Evolutionary conservation across 2,113 vertebrate genomes (phyloP).

Genomic region (Solea solea): DNA sequence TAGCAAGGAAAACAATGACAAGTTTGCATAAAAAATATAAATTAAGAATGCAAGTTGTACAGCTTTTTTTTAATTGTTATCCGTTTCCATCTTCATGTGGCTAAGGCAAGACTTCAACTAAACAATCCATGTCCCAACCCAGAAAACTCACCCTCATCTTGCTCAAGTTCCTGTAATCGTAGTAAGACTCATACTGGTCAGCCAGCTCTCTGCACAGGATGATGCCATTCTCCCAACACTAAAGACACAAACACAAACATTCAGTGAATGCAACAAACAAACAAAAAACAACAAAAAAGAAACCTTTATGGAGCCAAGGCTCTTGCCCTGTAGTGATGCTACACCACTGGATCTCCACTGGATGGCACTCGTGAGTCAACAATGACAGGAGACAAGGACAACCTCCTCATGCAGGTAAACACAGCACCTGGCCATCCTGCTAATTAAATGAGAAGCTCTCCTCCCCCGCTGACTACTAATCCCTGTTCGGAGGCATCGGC

Average conservation of each 20-base stretch:
- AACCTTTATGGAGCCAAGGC: background rate
- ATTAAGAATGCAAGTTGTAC: background rate
- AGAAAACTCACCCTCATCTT: slow-evolving; percentile 93
- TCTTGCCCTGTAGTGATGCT: slow-evolving; percentile 9
- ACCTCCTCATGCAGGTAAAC: slow-evolving; percentile 37
- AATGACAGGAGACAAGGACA: slow-evolving; percentile 6
- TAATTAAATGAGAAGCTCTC: slow-evolving; percentile 75
- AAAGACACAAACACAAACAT: slow-evolving; percentile 21
- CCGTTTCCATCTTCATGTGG: background rate
- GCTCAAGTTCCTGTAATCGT: slow-evolving; percentile 98
- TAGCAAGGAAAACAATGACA: slow-evolving; percentile 28
- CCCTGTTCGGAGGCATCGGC: slow-evolving; percentile 43
- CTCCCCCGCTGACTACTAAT: slow-evolving; percentile 54
- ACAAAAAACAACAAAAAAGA: background rate
- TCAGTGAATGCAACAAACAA: background rate
- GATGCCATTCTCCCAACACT: slow-evolving; percentile 99
- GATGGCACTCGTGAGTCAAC: slow-evolving; percentile 66
- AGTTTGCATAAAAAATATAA: background rate
- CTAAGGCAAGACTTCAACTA: background rate
- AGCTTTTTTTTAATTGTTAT: background rate
- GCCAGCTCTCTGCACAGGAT: slow-evolving; percentile 97
- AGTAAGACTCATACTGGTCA: slow-evolving; percentile 96
- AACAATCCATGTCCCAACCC: no score
- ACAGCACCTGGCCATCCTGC: slow-evolving; percentile 44
- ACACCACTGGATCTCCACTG: slow-evolving; percentile 44